Percentiles rank a stretch among this genome's conserved stretches.
phyloP scores from a whole-genome alignment of 2,888 invertebrate genomes.

The Lasioglossum morio region DNA sequence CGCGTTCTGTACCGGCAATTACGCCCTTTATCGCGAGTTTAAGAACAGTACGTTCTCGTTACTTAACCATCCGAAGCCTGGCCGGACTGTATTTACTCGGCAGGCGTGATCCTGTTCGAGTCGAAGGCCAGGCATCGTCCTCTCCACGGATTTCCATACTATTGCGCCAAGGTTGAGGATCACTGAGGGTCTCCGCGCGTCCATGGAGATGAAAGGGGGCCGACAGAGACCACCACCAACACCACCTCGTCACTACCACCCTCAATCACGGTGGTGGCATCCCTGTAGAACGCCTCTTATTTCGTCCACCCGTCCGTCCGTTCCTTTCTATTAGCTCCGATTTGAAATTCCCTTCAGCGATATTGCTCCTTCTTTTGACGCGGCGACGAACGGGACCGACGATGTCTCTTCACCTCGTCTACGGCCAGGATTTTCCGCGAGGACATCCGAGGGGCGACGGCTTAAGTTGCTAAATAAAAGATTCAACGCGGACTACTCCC shows the following conservation, averaged over 20 bases:
- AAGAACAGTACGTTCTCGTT: slow-evolving; percentile 15
- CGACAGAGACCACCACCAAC: slow-evolving; percentile 25
- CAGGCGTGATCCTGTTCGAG: slow-evolving; percentile 10
- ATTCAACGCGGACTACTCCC: slow-evolving; percentile 35
- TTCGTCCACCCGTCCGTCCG: slow-evolving; percentile 47
- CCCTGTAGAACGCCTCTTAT: slow-evolving; percentile 49
- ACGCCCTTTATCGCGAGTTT: slow-evolving; percentile 18
- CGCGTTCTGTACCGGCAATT: slow-evolving; percentile 16
- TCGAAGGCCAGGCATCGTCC: not conserved
- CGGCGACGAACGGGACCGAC: not conserved
- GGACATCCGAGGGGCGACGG: not conserved
- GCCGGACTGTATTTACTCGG: not conserved
- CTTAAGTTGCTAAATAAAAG: slow-evolving; percentile 46
- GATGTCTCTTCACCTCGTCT: slow-evolving; percentile 7
- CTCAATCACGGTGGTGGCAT: slow-evolving; percentile 33
- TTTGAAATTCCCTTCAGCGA: slow-evolving; percentile 57
- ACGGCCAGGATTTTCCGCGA: not conserved
- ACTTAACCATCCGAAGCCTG: not conserved
- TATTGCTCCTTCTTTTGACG: slow-evolving; percentile 30
- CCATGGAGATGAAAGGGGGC: slow-evolving; percentile 69
- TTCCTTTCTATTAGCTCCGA: slow-evolving; percentile 60
- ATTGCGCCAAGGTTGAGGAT: slow-evolving; percentile 65
- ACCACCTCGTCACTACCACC: not conserved
- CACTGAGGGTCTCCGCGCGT: slow-evolving; percentile 57
- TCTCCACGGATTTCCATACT: slow-evolving; percentile 41